Conservation (phyloP, 2,113 vertebrate species). For the Siniperca knerii region DNA sequence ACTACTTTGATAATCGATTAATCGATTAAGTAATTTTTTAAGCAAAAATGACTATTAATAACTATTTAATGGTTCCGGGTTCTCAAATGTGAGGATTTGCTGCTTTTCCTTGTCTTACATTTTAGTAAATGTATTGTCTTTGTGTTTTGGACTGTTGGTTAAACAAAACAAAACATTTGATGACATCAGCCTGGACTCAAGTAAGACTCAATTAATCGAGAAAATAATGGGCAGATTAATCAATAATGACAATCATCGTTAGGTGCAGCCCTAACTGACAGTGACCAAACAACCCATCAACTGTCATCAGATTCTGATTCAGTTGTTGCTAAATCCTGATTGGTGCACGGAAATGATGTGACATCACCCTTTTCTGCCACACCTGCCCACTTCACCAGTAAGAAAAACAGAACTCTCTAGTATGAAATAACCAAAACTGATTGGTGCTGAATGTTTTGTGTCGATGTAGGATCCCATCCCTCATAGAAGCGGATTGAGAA, state of each 20-base stretch:
- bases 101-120: background rate
- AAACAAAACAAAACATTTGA: background rate
- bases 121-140: background rate
- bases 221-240: background rate
- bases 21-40: background rate
- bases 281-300: background rate
- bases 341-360: background rate
- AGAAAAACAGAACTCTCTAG: background rate
- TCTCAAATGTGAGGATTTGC: background rate
- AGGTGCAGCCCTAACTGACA: background rate
- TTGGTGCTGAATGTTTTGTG: background rate
- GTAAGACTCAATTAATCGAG: background rate
- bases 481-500: background rate
- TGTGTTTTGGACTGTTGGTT: background rate
- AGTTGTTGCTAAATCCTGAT: background rate
- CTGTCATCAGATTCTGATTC: background rate
- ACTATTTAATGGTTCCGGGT: background rate
- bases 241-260: background rate
- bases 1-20: background rate
- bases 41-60: background rate
- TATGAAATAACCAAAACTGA: background rate
- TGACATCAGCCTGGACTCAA: background rate
- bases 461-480: background rate
- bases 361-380: background rate
- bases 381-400: background rate